These are phyloP conservation scores for Nymphicus hollandicus DNA, from an alignment of 2,113 vertebrate genomes.

Conservation along the genomic window DNA sequence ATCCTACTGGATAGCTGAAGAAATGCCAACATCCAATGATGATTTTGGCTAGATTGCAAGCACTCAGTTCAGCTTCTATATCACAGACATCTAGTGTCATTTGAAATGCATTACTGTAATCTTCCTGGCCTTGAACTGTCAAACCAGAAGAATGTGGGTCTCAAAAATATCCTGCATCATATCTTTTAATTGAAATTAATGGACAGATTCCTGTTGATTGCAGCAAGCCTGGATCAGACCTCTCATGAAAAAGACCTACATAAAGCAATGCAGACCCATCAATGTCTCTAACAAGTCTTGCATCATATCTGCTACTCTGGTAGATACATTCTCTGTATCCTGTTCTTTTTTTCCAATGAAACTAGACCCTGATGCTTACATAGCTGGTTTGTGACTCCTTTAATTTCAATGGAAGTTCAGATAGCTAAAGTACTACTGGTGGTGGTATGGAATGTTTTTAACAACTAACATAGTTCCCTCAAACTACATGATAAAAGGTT, in stretches of 20 bases:
- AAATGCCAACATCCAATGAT: background rate
- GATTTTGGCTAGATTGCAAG: background rate
- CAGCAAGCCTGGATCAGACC: background rate
- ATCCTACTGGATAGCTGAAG: background rate
- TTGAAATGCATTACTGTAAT: constrained; percentile 17
- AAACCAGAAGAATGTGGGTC: background rate
- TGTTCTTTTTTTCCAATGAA: background rate
- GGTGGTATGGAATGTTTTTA: background rate
- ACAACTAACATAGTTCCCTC: background rate
- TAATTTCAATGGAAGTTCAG: background rate
- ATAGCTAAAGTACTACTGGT: background rate
- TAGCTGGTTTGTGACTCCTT: background rate
- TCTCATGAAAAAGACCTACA: background rate
- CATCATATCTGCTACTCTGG: background rate
- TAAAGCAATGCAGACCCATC: background rate
- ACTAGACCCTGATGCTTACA: background rate
- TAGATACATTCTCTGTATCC: background rate
- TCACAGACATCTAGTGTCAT: background rate
- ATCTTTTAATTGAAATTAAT: background rate
- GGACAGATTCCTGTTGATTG: background rate
- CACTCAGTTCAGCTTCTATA: background rate
- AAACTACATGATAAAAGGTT: background rate
- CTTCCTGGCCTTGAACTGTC: background rate
- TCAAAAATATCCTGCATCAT: background rate
- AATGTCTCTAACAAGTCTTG: background rate